Base-by-base conservation (phyloP, 2,113 vertebrate species). In the Petrocephalus microphthalmus region DNA sequence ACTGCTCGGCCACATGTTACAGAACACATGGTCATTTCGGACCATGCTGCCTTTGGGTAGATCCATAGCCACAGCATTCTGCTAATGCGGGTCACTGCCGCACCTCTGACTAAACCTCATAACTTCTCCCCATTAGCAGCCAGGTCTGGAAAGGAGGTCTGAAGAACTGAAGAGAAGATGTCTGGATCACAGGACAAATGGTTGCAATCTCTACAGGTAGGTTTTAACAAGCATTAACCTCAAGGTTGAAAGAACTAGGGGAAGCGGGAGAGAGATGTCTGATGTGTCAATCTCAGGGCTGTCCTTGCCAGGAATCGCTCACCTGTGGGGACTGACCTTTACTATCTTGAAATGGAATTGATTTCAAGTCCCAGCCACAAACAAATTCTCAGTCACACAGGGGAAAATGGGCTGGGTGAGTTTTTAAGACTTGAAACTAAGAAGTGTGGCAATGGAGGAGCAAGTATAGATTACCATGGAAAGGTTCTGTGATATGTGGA, bases 351-450 rank as follows among this genome's bases (percentile, higher is more conserved):
- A 81, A 81, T 81, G 74, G 74, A 81, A 81, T 81, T 81, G 74
- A 81, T 81, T 81, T 81, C 74, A 42, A 33, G 33, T 6, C 74
- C 74, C 74, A 37, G 74, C 15, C 37, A 81, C 74, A 81, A 81
- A 81, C 74, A 81, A 81, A 81, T 81, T 81, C 74, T 81, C 37
- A 45, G 42, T 81, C 74, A 64, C 57, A 64, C 74, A 81, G 64
- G 74, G 33, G 74, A 81, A 20, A 33, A 37, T 81, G 74, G 15
- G 17, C 1, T 37, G 29, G 74, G 33, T 45, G 17, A 78, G 37
- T 78, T 42, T 42, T 78, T 42, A 78, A 19, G 71, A 42, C 17
- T 78, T 78, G 37, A 57, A 57, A 17, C 56, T 20, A 17, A 57
- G 56, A 57, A 57, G 20, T 57, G 56, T 2, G 56, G 15, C 74